A percentile compares a stretch with the other conserved stretches of the same genome.
phyloP scores from a whole-genome alignment of 2,113 vertebrate genomes.

The Silurus glanis region DNA sequence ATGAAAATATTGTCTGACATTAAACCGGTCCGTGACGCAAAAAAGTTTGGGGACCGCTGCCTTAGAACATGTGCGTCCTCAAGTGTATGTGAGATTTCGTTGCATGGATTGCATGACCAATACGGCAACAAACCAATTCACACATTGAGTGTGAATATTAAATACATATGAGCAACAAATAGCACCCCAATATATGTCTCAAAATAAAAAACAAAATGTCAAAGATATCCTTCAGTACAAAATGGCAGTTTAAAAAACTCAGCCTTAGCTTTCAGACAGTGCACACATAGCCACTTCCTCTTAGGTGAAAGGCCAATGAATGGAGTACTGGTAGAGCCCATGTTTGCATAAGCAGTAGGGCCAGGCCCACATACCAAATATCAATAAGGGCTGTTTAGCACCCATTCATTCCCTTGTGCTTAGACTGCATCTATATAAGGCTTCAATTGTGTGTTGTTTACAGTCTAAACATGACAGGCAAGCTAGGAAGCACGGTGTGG shows the following conservation, averaged over 20 bases:
- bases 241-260: background rate
- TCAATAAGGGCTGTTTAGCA: slow-evolving; percentile 53
- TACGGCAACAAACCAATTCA: background rate
- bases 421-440: slow-evolving; percentile 24
- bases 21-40: no score
- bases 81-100: background rate
- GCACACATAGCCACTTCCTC: slow-evolving; percentile 42
- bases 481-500: slow-evolving; percentile 14
- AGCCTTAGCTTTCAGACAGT: slow-evolving; percentile 34
- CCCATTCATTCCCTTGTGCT: slow-evolving; percentile 51
- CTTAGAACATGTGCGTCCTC: background rate
- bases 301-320: slow-evolving; percentile 40
- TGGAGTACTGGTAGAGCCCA: slow-evolving; percentile 35
- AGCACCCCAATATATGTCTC: background rate
- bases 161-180: background rate
- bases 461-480: slow-evolving; percentile 38
- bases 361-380: slow-evolving; percentile 39
- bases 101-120: background rate
- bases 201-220: slow-evolving; percentile 32
- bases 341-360: slow-evolving; percentile 46
- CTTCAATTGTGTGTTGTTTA: slow-evolving; percentile 41
- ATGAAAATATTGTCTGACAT: no score
- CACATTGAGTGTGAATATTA: background rate
- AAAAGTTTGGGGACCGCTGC: background rate
- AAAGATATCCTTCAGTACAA: slow-evolving; percentile 20